Evolutionary conservation across 2,113 vertebrate genomes (phyloP), one percentile per base, ranked within the genome.

Genomic region (Syrrhaptes paradoxus): DNA sequence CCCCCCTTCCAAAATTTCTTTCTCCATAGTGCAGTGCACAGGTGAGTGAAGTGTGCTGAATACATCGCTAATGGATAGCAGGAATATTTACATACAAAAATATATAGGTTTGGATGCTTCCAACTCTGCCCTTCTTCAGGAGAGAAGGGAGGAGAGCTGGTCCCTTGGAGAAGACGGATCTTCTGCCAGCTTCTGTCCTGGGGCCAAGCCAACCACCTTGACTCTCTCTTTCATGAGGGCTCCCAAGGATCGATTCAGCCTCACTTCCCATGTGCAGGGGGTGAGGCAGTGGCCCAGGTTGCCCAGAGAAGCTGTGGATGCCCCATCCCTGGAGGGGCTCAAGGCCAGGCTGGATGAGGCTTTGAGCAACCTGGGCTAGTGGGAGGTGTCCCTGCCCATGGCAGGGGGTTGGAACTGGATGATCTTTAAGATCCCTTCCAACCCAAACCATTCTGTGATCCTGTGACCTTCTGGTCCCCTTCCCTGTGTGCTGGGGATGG

Each of bases 11-110:
- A 9, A 67, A 85, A 75, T 62, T 24, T 15, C 59, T 93, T 91
- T 78, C 82, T n/a, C 96, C 71, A 3, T 79, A 94, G 86, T 95
- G 95, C 94, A 95, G 94, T 92, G 90, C 92, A 86, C 78, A 71
- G 78, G 45, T 66, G 84, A 90, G 73, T 78, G 95, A 86, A 51
- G 62, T 86, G 86, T 90, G 95, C 84, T 1, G 94, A 58, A 32
- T 94, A 93, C 68, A 63, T 93, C 6, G 85, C 85, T 90, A 51
- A 65, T n/a, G 68, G 73, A 51, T 45, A 94, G 82, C 92, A 78
- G 71, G 80, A 85, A 32, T 96, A 97, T 97, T 96, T 97, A 98
- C 95, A 97, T 88, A 92, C 76, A 95, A 89, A 97, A 95, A 78
- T 71, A 52, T 5, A 85, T 88, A 80, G 57, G 90, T 85, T 85